These are phyloP conservation scores for Hyposoter dolosus DNA, from an alignment of 2,888 invertebrate species.

Conservation along the genomic window DNA sequence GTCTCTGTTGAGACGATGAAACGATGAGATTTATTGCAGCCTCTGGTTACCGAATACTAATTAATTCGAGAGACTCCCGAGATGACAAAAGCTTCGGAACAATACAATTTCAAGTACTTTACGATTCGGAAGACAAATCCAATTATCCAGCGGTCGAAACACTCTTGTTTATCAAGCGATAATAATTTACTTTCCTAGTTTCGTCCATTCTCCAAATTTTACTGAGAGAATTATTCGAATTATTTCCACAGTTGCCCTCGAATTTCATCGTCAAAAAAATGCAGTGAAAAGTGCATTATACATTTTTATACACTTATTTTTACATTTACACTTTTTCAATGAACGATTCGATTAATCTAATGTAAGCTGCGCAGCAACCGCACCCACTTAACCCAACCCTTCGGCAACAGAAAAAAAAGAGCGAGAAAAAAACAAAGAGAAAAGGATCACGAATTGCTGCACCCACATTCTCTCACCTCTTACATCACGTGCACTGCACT, in stretches of 20 bases:
- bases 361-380: conserved; percentile 54
- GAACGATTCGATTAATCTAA: conserved; percentile 66
- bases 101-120: background rate
- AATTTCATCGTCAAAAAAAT: background rate
- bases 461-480: conserved; percentile 67
- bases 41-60: background rate
- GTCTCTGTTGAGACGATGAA: background rate
- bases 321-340: conserved; percentile 33
- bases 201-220: background rate
- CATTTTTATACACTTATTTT: background rate
- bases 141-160: conserved; percentile 1
- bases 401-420: background rate
- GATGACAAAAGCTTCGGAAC: conserved; percentile 12
- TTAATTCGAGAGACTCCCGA: background rate
- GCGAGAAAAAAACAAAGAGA: background rate
- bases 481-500: conserved; percentile 53
- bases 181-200: background rate
- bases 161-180: conserved; percentile 1
- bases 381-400: conserved; percentile 59
- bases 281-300: no score
- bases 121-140: conserved; percentile 8
- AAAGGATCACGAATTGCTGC: conserved; percentile 57
- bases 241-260: background rate
- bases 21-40: background rate
- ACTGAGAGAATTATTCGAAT: background rate